phyloP scores from a whole-genome alignment of 2,113 vertebrate genomes.

The Alligator sinensis region DNA sequence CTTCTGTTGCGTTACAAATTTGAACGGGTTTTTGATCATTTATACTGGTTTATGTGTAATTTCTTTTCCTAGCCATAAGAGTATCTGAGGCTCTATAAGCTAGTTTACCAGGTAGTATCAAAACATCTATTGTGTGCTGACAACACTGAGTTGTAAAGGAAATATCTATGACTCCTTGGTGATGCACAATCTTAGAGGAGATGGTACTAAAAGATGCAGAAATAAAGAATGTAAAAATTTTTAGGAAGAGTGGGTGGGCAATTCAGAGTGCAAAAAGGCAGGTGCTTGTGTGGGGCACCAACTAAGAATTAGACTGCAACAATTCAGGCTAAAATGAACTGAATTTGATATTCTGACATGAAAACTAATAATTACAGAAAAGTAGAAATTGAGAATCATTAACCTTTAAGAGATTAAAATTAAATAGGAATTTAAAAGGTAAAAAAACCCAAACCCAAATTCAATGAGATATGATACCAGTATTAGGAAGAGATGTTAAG shows the following conservation, averaged over 20 bases:
- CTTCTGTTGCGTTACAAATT: too few species aligned
- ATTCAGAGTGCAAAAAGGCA: not conserved
- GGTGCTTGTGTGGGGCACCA: not conserved
- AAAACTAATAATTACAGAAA: not conserved
- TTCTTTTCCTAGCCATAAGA: not conserved
- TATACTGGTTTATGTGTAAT: too few species aligned
- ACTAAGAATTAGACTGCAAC: not conserved
- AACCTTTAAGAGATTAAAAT: not conserved
- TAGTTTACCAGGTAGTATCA: not conserved
- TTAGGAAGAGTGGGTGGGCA: not conserved
- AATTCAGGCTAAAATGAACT: not conserved
- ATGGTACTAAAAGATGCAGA: not conserved
- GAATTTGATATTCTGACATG: not conserved
- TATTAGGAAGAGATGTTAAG: not conserved
- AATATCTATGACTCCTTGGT: accelerated
- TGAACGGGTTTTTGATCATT: too few species aligned
- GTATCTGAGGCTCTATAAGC: not conserved
- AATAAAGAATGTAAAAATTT: not conserved
- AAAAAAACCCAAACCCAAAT: not conserved
- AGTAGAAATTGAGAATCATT: not conserved
- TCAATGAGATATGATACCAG: not conserved
- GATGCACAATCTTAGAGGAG: not conserved
- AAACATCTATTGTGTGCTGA: not conserved
- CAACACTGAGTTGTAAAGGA: not conserved
- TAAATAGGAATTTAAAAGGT: not conserved